Conservation (phyloP, 2,797 vertebrate genomes). For the Coracias cyanogaster region DNA sequence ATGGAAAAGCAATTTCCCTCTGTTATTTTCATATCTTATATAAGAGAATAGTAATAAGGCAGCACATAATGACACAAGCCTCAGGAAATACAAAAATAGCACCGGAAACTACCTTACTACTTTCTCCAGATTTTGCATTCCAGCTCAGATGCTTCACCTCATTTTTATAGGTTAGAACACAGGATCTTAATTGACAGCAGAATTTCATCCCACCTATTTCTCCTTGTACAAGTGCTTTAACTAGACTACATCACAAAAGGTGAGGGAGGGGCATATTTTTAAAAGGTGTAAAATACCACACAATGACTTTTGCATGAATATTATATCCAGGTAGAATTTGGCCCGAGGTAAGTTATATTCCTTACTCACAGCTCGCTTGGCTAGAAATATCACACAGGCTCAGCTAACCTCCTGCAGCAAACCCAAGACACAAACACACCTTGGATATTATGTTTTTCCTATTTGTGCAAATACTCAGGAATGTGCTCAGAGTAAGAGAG, state of each 20-base stretch:
- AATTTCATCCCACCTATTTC: not conserved
- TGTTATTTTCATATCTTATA: conserved; percentile 52
- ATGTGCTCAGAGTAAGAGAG: not conserved
- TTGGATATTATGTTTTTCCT: conserved; percentile 3
- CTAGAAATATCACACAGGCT: not conserved
- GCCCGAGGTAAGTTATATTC: conserved; percentile 13
- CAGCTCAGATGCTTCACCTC: conserved; percentile 54
- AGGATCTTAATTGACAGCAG: conserved; percentile 13
- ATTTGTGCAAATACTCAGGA: conserved; percentile 36
- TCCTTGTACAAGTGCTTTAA: not conserved
- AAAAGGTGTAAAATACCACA: not conserved
- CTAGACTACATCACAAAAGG: not conserved
- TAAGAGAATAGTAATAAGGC: conserved; percentile 46
- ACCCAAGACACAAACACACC: not conserved
- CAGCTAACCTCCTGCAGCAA: not conserved
- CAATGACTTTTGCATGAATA: not conserved
- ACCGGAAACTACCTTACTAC: conserved; percentile 37
- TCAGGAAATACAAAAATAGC: conserved; percentile 55
- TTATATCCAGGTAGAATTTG: not conserved
- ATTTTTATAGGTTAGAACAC: conserved; percentile 7
- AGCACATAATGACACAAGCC: conserved; percentile 1
- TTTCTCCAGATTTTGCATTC: conserved; percentile 60
- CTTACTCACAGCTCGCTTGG: not conserved
- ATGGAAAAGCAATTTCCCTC: conserved; percentile 65
- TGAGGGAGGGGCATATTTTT: not conserved